A percentile compares a stretch with the other conserved stretches of the same genome.
These are phyloP conservation scores for Podilymbus podiceps DNA, from an alignment of 2,113 vertebrate genomes.

Conservation along the genomic window DNA sequence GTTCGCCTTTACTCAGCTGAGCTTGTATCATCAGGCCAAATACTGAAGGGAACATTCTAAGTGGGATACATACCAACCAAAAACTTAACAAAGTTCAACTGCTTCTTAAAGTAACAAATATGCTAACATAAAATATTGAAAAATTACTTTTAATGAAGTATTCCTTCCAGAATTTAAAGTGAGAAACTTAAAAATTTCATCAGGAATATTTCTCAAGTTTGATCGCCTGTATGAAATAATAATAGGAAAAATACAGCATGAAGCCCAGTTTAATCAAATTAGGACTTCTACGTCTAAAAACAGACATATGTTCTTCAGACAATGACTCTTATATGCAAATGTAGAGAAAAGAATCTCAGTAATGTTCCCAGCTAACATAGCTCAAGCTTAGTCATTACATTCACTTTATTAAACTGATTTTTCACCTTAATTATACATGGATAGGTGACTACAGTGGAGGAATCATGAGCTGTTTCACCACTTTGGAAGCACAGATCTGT, in stretches of 20 bases:
- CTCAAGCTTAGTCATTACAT: background rate
- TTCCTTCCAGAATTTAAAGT: background rate
- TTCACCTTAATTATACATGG: background rate
- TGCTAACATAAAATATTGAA: background rate
- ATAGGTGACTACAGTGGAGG: background rate
- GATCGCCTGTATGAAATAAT: background rate
- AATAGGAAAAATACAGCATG: background rate
- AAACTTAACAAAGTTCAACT: background rate
- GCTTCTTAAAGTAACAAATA: background rate
- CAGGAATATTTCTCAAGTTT: background rate
- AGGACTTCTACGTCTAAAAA: background rate
- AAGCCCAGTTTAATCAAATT: background rate
- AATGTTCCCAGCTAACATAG: background rate
- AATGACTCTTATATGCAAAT: background rate
- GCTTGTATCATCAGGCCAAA: background rate
- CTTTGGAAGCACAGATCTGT: background rate
- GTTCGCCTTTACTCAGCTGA: background rate
- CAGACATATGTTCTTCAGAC: background rate
- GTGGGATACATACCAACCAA: background rate
- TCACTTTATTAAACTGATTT: slow-evolving; percentile 36
- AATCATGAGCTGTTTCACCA: background rate
- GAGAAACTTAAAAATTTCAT: background rate
- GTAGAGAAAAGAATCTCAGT: background rate
- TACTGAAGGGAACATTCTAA: background rate
- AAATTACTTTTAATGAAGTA: background rate